Conservation (phyloP, 2,797 vertebrate species). For the Parauchenoglanis ngamensis region DNA sequence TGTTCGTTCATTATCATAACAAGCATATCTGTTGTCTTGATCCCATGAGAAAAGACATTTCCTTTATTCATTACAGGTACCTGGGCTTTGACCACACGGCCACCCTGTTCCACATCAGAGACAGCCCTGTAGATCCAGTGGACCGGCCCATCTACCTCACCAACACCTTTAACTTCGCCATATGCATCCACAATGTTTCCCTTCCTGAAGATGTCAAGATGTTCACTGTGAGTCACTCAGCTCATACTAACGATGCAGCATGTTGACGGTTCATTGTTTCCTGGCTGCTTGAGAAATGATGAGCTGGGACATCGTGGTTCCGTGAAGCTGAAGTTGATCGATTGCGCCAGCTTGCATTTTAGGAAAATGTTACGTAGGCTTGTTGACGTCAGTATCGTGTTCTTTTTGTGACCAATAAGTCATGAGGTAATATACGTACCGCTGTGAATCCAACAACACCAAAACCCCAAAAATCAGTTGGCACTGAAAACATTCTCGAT, state of each 20-base stretch:
- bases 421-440: neutral
- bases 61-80: conserved; percentile 70
- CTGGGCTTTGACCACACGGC: conserved; percentile 95
- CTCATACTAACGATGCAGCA: neutral
- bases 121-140: conserved; percentile 90
- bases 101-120: conserved; percentile 95
- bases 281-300: neutral
- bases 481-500: neutral
- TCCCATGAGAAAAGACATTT: neutral
- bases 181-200: conserved; percentile 89
- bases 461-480: neutral
- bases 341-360: neutral
- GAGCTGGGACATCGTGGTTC: neutral
- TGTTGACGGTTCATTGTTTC: neutral
- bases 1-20: neutral
- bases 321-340: neutral
- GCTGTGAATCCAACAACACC: neutral
- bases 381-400: neutral
- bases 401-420: neutral
- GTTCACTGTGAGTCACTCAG: conserved; percentile 85
- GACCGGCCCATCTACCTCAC: conserved; percentile 90
- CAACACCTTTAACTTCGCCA: conserved; percentile 91
- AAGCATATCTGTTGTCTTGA: neutral
- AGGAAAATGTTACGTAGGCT: neutral
- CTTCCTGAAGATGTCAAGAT: conserved; percentile 91